Evolutionary conservation across 2,113 vertebrate genomes (phyloP), one percentile per base, ranked within the genome.

Genomic region (Donacobius atricapilla): DNA sequence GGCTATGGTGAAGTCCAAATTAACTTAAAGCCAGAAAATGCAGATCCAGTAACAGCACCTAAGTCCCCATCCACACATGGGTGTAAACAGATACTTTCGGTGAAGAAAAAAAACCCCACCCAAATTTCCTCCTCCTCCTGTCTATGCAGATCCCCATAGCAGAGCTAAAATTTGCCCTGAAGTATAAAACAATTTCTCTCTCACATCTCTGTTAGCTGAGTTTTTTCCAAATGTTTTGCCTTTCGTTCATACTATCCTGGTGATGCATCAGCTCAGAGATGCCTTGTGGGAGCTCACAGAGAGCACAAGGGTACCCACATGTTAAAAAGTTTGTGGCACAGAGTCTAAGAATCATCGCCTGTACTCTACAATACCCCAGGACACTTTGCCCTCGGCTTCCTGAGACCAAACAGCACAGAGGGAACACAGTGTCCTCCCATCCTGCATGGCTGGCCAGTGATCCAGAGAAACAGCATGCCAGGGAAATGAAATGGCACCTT

Each of bases 1-100:
- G 93, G 94, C 87, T 81, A 92, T 5, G 63, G 89, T 94, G 87
- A 87, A 94, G 60, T 88, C 83, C 83, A 94, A 96, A 96, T 83
- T 57, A n/a, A 87, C 72, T 96, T 94, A 94, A 93, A 96, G 93
- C 94, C 95, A 87, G 86, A 96, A 92, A 94, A 95, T 17, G 70
- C 80, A 95, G 85, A 90, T 72, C 77, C 84, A 91, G 84, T 92
- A 94, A 96, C 83, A 97, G 96, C 94, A 95, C 95, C 96, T 90
- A 94, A 91, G 90, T 94, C 81, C 92, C 88, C 87, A 94, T 91
- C 85, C 61, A 84, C 69, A 65, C 42, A 39, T 85, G 90, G 96
- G 85, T 93, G 97, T 93, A 95, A 97, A 96, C 86, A 83, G 71
- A 92, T 94, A 80, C 64, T 94, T 90, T 23, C 72, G 93, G 78